These are phyloP conservation scores for Pterophyllum scalare DNA, from an alignment of 2,113 vertebrate genomes.

Conservation along the genomic window DNA sequence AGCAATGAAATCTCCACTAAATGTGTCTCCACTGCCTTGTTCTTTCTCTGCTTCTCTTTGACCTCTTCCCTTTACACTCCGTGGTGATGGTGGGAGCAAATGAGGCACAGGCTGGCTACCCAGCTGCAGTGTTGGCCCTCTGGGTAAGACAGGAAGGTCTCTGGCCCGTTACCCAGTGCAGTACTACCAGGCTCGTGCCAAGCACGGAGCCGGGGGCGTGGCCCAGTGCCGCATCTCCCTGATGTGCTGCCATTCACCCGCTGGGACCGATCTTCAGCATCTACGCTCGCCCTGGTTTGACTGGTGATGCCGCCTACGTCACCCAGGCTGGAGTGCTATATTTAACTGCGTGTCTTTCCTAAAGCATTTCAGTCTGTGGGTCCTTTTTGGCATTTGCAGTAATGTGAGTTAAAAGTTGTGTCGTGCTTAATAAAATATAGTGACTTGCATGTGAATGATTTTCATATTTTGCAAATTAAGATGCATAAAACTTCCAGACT, in stretches of 20 bases:
- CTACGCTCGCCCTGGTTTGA: neutral
- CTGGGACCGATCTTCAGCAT: slow-evolving; percentile 29
- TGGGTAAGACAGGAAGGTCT: slow-evolving; percentile 72
- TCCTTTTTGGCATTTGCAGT: slow-evolving; percentile 4
- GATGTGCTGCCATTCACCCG: slow-evolving; percentile 17
- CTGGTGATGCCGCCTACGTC: slow-evolving; percentile 35
- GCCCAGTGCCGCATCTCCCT: slow-evolving; percentile 12
- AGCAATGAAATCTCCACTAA: neutral
- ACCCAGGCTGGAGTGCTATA: slow-evolving; percentile 43
- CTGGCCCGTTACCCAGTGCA: slow-evolving; percentile 44
- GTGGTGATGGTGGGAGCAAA: neutral
- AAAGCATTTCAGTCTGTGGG: neutral
- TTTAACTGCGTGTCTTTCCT: slow-evolving; percentile 39
- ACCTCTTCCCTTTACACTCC: neutral
- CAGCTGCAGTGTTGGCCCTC: slow-evolving; percentile 56
- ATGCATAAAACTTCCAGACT: neutral
- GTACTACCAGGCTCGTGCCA: slow-evolving; percentile 33
- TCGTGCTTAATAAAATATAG: neutral
- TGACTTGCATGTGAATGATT: neutral
- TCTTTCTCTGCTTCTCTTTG: neutral
- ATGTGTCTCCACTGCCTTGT: neutral
- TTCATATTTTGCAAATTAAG: neutral
- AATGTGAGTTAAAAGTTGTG: neutral
- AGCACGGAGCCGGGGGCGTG: neutral
- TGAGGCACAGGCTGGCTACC: slow-evolving; percentile 33